Base-by-base conservation (phyloP, 2,888 invertebrate species). In the Noctua pronuba region DNA sequence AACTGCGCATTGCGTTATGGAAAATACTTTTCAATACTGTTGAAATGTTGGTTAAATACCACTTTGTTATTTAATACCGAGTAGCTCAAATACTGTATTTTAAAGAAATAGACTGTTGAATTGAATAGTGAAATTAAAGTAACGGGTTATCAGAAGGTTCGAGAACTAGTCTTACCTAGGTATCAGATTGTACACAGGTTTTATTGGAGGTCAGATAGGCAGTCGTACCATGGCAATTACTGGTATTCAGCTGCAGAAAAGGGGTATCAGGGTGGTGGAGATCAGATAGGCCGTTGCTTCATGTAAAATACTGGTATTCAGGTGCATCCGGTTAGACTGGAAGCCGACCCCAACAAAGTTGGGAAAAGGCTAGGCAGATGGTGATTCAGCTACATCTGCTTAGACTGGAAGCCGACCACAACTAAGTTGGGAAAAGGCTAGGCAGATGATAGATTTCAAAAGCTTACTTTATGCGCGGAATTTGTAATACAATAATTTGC, bases 11-110 rank as follows among this genome's bases (percentile, higher is more conserved):
- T 85, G 24, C 31, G 55, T 60, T 80, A 38, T 18, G 3, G 8
- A 1, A 11, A 35, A 73, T 65, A 65, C 46, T 52, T 62, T 28
- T 44, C 24, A 73, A 82, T 82, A 79, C 79, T 79, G 80, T 60
- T 38, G 10, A 18, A 62, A 78, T 67, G 7, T 55, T 31, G 21
- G 11, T 4, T 16, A 28, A 55, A 70, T 77, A 70, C 62, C 49
- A 6, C 13, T 41, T 35, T 38, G 11, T 69, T 21, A 1, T 64
- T 46, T 44, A 77, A 77, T 72, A 79, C 71, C 28, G 55, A 7
- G 28, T 46, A 41, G 28, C 3, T 49, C 3, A 58, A 70, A 77
- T 73, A 82, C 73, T 82, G 55, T 41, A 46, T 73, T 21, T 21
- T 31, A 41, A 24, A 38, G 7, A 18, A 49, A 16, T 35, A 24